Evolutionary conservation across 2,888 invertebrate genomes (phyloP).

Genomic region (Clunio marinus): DNA sequence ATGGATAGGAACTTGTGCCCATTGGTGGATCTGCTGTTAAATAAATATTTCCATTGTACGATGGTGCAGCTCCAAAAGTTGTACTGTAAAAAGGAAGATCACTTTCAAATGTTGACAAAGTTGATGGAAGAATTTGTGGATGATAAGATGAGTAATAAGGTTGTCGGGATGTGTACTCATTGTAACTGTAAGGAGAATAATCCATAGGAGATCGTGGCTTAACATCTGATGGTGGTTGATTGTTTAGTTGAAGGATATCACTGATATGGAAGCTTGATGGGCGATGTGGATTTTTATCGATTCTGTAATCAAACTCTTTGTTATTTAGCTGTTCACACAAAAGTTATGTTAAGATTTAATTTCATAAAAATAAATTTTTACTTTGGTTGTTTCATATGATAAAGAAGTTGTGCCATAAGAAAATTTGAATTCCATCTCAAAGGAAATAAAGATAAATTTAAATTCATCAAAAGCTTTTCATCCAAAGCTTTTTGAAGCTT

Average conservation of each 20-base stretch:
- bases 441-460: slow-evolving; percentile 27
- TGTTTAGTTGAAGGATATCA: slow-evolving; percentile 34
- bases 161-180: slow-evolving; percentile 27
- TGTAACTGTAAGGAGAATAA: slow-evolving; percentile 27
- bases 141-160: slow-evolving; percentile 25
- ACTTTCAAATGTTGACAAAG: slow-evolving; percentile 30
- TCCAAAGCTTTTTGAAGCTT: slow-evolving; percentile 25
- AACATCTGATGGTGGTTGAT: background rate
- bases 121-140: slow-evolving; percentile 36
- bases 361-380: background rate
- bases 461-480: slow-evolving; percentile 26
- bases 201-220: slow-evolving; percentile 22
- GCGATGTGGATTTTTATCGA: slow-evolving; percentile 33
- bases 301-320: slow-evolving; percentile 10
- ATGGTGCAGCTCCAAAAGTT: slow-evolving; percentile 9
- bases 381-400: slow-evolving; percentile 12
- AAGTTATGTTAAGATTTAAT: background rate
- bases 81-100: slow-evolving; percentile 35
- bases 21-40: slow-evolving; percentile 8
- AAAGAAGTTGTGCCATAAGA: slow-evolving; percentile 23
- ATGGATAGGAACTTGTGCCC: background rate
- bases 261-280: slow-evolving; percentile 32
- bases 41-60: slow-evolving; percentile 30
- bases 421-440: slow-evolving; percentile 30
- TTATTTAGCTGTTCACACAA: background rate